A percentile compares a stretch with the other conserved stretches of the same genome.
These are phyloP conservation scores for Drosophila ohnishii DNA, from an alignment of 1,140 invertebrate species.

Conservation along the genomic window DNA sequence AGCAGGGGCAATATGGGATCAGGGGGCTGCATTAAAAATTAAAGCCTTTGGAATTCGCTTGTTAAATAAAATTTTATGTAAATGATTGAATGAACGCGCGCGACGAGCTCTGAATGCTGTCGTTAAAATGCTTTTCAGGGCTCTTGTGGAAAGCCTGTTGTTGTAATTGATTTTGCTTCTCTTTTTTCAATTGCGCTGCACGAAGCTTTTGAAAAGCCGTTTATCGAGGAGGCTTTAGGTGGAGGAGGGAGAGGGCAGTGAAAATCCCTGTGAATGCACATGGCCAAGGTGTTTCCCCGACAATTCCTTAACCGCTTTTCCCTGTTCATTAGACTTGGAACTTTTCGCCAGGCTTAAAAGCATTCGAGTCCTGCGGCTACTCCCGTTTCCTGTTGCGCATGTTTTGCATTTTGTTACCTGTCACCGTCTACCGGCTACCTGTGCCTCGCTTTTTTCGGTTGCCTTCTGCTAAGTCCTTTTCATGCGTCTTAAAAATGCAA, in stretches of 20 bases:
- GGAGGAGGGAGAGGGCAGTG: neutral
- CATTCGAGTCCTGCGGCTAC: slow-evolving; percentile 54
- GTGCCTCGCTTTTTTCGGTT: slow-evolving; percentile 15
- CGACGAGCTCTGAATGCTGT: slow-evolving; percentile 26
- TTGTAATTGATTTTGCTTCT: slow-evolving; percentile 47
- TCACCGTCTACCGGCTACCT: slow-evolving; percentile 2
- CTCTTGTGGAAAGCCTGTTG: slow-evolving; percentile 22
- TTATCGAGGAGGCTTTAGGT: slow-evolving; percentile 12
- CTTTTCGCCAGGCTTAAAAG: slow-evolving; percentile 26
- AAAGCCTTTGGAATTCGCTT: slow-evolving; percentile 63
- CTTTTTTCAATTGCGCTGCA: slow-evolving; percentile 20
- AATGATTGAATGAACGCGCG: slow-evolving; percentile 48
- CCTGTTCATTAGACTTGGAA: slow-evolving; percentile 36
- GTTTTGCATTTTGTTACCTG: slow-evolving; percentile 57
- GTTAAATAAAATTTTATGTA: slow-evolving; percentile 65
- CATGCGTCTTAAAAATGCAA: slow-evolving; percentile 73
- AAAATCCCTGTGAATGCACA: slow-evolving; percentile 26
- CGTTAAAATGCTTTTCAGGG: slow-evolving; percentile 49
- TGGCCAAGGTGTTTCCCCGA: slow-evolving; percentile 3
- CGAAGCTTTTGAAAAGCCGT: slow-evolving; percentile 34
- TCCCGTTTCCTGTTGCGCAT: slow-evolving; percentile 62
- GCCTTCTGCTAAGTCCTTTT: slow-evolving; percentile 40
- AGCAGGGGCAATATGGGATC: slow-evolving; percentile 1
- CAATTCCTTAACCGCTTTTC: slow-evolving; percentile 37
- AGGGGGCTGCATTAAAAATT: slow-evolving; percentile 52